phyloP scores from a whole-genome alignment of 2,888 invertebrate genomes.

The Andrena flavipes region DNA sequence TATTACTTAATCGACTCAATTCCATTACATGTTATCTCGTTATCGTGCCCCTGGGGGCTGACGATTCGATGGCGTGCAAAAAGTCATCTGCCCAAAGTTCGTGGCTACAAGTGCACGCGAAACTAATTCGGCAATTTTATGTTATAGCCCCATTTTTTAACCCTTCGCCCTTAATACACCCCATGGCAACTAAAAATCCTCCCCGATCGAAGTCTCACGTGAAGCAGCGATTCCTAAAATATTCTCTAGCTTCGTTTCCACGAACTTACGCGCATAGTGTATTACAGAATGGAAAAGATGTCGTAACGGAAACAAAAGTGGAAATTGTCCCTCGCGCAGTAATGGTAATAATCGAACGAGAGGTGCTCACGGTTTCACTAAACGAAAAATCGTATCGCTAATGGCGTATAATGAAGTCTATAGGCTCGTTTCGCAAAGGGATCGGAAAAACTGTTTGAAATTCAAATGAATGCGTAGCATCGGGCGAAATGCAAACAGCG shows the following conservation, averaged over 20 bases:
- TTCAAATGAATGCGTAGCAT: conserved; percentile 58
- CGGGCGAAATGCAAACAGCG: conserved; percentile 38
- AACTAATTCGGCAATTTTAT: conserved; percentile 35
- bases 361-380: background rate
- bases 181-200: background rate
- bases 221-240: background rate
- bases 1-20: conserved; percentile 43
- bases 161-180: background rate
- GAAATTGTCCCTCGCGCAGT: conserved; percentile 1
- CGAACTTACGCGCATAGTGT: background rate
- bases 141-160: conserved; percentile 5
- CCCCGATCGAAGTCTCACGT: background rate
- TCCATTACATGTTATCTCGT: conserved; percentile 44
- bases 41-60: conserved; percentile 33
- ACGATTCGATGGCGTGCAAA: conserved; percentile 57
- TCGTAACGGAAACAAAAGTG: background rate
- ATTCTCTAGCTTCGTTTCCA: background rate
- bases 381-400: conserved; percentile 12
- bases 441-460: conserved; percentile 49
- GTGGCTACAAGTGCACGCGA: conserved; percentile 31
- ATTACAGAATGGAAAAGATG: background rate
- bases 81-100: conserved; percentile 38
- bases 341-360: conserved; percentile 2
- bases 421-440: conserved; percentile 37
- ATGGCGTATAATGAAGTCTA: conserved; percentile 37